Percentiles rank a stretch among this genome's conserved stretches.
Conservation (phyloP, 2,888 invertebrate genomes). For the Cephus nigrinus region DNA sequence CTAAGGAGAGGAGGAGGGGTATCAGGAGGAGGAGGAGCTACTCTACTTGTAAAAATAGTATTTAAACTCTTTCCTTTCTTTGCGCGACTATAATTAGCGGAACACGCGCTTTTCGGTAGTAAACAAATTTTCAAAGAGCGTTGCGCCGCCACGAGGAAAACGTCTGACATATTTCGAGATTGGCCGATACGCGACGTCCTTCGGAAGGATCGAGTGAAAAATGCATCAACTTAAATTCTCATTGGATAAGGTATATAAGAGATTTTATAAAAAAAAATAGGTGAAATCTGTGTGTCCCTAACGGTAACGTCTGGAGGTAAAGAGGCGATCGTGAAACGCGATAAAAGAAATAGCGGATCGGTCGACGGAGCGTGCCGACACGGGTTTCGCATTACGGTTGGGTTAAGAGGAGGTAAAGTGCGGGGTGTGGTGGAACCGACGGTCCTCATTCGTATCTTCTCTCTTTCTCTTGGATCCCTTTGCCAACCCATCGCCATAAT, state of each 20-base stretch:
- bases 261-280: no score
- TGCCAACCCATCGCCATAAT: background rate
- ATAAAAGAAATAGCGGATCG: constrained; percentile 15
- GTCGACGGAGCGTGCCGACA: constrained; percentile 36
- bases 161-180: background rate
- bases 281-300: background rate
- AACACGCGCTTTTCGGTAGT: constrained; percentile 54
- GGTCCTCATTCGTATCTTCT: constrained; percentile 8
- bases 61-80: constrained; percentile 58
- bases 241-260: background rate
- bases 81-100: constrained; percentile 58
- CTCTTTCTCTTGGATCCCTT: background rate
- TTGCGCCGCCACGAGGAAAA: constrained; percentile 14
- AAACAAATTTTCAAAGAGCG: constrained; percentile 51
- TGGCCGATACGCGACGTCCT: background rate
- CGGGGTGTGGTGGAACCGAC: background rate
- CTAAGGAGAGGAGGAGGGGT: background rate
- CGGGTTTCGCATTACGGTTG: constrained; percentile 47
- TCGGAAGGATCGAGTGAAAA: background rate
- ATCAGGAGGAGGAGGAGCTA: background rate
- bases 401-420: background rate
- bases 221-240: background rate
- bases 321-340: background rate
- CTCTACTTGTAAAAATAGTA: constrained; percentile 57
- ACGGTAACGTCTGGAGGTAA: background rate